Percentiles rank a stretch among this genome's conserved stretches.
Evolutionary conservation across 1,140 invertebrate genomes (phyloP).

Genomic region (Meloidogyne chitwoodi): DNA sequence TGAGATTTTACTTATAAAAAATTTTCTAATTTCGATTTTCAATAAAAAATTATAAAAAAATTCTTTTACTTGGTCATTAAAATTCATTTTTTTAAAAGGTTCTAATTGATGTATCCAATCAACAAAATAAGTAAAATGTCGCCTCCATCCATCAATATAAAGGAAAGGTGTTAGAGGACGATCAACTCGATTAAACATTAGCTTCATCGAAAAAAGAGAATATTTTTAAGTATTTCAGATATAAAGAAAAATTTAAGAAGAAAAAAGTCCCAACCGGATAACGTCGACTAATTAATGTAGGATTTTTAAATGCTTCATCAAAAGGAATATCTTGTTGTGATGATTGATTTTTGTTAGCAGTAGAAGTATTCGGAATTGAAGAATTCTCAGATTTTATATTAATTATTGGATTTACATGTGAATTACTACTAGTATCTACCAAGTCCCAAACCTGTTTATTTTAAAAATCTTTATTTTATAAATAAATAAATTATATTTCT

Average conservation of each 20-base stretch:
- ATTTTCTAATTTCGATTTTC: not conserved
- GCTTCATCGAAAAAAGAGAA: not conserved
- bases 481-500: too few species aligned
- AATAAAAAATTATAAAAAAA: slow-evolving; percentile 10
- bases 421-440: not conserved
- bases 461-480: not conserved
- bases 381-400: not conserved
- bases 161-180: slow-evolving; percentile 17
- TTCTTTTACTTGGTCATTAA: slow-evolving; percentile 1
- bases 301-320: slow-evolving; percentile 18
- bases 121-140: slow-evolving; percentile 27
- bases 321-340: slow-evolving; percentile 3
- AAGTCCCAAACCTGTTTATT: not conserved
- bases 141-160: slow-evolving; percentile 25
- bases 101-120: slow-evolving; percentile 22
- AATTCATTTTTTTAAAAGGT: slow-evolving; percentile 17
- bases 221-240: not conserved
- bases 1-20: too few species aligned
- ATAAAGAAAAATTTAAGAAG: not conserved
- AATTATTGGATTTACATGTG: not conserved
- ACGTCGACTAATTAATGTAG: slow-evolving; percentile 14
- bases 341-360: not conserved
- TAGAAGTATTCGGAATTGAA: not conserved
- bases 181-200: slow-evolving; percentile 18
- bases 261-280: slow-evolving; percentile 19